These are phyloP conservation scores for Molossus molossus DNA, from an alignment of 2,797 vertebrate genomes.

Conservation along the genomic window DNA sequence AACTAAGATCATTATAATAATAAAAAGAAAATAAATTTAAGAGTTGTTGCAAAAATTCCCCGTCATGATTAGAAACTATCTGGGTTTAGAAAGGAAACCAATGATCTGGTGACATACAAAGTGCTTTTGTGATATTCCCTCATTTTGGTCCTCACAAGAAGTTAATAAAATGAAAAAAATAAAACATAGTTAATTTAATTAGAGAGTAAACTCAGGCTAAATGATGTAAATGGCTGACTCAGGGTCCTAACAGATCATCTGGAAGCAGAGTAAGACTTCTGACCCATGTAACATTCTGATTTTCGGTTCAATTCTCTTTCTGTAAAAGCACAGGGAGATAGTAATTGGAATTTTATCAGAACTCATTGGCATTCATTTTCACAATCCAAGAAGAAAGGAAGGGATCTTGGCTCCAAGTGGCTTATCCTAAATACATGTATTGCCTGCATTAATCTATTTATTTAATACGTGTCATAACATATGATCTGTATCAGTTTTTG, in stretches of 20 bases:
- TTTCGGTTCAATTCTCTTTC: neutral
- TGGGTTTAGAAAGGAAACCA: constrained; percentile 19
- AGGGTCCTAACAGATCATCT: neutral
- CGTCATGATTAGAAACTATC: neutral
- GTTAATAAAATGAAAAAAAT: neutral
- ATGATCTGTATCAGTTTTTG: neutral
- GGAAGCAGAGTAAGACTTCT: neutral
- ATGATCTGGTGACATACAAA: neutral
- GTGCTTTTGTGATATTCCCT: neutral
- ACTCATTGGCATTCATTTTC: neutral
- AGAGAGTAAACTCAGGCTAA: neutral
- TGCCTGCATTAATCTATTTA: neutral
- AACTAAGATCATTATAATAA: neutral
- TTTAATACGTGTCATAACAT: neutral
- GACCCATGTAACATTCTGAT: neutral
- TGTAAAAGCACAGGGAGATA: neutral
- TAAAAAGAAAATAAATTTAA: neutral
- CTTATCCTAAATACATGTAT: neutral
- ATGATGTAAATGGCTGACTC: neutral
- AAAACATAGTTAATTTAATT: neutral
- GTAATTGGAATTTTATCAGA: neutral
- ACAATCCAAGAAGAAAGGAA: neutral
- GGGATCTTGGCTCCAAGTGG: neutral
- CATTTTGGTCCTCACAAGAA: neutral
- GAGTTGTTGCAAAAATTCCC: neutral